Base-by-base conservation (phyloP, 2,113 vertebrate genomes). In the Platycercus adscitus region DNA sequence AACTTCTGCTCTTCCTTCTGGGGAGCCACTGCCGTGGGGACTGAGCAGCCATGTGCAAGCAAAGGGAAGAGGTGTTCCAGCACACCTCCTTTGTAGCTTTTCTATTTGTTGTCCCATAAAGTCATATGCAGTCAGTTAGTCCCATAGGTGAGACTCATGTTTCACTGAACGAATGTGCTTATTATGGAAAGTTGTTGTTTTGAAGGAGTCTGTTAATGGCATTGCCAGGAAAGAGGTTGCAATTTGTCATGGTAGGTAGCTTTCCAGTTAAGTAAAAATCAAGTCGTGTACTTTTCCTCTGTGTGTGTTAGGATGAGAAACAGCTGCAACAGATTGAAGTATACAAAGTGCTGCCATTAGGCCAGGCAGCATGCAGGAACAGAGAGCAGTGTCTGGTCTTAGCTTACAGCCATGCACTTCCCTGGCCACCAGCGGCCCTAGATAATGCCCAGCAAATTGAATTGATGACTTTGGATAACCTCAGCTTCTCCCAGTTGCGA, bases 401-500 rank as follows among this genome's bases (percentile, higher is more conserved):
- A 55, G 47, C 77, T 71, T 52, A 63, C 18, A 83, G 68, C 53
- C 9, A 0, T 64, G 55, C 23, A 11, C 39, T 76, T 89, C 26
- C 31, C 33, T 70, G 58, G 49, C 50, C 60, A 65, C 69, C 75
- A 76, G n/a, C 9, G 3, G 60, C 50, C 61, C 85, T 69, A 46
- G 69, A 31, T 64, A 83, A 83, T 92, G 77, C 91, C 88, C 84
- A 92, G 15, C n/a, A 80, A 85, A 95, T 81, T 73, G 75, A 91
- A 93, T 28, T 87, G 50, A 78, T 93, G 91, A 80, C 66, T 89
- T 64, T 66, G 71, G 58, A 91, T 96, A 90, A 82, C 88, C 50
- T 33, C 52, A 72, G 47, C 63, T 83, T 95, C 86, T 95, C 78
- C 78, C 24, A 9, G 60, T 85, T 92, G 64, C 0, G 0, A 87